These are phyloP conservation scores for Ondatra zibethicus DNA, from an alignment of 2,113 vertebrate genomes.

Conservation along the genomic window DNA sequence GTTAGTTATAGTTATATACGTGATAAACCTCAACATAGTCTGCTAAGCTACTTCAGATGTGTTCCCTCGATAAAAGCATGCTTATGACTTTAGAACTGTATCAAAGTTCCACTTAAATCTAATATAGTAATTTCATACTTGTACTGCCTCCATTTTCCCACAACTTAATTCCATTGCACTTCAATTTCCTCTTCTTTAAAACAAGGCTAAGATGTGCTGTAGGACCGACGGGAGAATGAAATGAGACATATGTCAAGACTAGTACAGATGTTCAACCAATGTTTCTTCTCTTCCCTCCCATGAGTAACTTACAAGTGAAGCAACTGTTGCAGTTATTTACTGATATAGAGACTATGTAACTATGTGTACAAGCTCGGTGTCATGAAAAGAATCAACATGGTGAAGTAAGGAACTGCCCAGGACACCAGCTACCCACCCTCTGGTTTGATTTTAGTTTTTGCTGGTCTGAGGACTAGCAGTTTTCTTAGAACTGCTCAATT, in stretches of 20 bases:
- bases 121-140: slow-evolving; percentile 64
- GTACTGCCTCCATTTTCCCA: not conserved
- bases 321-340: slow-evolving; percentile 66
- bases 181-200: slow-evolving; percentile 68
- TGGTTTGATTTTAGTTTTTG: slow-evolving; percentile 57
- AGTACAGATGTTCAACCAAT: not conserved
- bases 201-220: slow-evolving; percentile 36
- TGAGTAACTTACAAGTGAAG: slow-evolving; percentile 50
- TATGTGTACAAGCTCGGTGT: slow-evolving; percentile 27
- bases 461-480: not conserved
- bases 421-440: not conserved
- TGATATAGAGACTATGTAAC: slow-evolving; percentile 51
- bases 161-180: slow-evolving; percentile 31
- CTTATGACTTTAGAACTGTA: slow-evolving; percentile 57
- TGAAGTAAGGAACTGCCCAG: not conserved
- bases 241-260: slow-evolving; percentile 1
- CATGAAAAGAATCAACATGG: not conserved
- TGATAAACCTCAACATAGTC: slow-evolving; percentile 36
- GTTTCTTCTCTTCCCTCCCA: slow-evolving; percentile 12
- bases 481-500: slow-evolving; percentile 37
- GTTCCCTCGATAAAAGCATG: not conserved
- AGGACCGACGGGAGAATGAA: slow-evolving; percentile 54
- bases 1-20: slow-evolving; percentile 54
- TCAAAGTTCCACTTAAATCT: slow-evolving; percentile 55
- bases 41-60: not conserved